phyloP scores from a whole-genome alignment of 2,797 vertebrate species.

The Halcyon chelicuti region DNA sequence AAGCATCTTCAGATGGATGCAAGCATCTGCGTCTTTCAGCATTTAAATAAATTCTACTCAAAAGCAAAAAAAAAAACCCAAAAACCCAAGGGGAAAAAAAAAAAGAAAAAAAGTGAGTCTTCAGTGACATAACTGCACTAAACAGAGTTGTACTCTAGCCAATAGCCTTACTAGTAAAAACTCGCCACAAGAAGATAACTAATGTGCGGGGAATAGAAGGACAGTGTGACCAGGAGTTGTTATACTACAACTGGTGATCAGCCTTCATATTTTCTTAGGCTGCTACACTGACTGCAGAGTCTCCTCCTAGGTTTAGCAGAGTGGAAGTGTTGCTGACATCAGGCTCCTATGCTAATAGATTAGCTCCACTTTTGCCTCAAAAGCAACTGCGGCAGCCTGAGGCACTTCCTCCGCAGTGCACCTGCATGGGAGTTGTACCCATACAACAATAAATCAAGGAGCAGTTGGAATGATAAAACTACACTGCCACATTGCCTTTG shows the following conservation, averaged over 20 bases:
- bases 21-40: background rate
- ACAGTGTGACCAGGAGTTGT: background rate
- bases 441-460: background rate
- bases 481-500: rapidly evolving
- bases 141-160: background rate
- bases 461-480: background rate
- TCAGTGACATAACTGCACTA: background rate
- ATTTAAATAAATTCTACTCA: background rate
- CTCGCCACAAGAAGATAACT: background rate
- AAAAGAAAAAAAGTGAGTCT: background rate
- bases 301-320: background rate
- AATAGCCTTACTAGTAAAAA: background rate
- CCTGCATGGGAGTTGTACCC: background rate
- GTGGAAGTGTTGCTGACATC: background rate
- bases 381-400: background rate
- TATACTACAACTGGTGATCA: rapidly evolving
- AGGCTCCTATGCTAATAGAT: background rate
- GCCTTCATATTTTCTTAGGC: background rate
- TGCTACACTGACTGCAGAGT: background rate
- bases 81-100: background rate
- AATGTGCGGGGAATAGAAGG: background rate
- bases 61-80: background rate
- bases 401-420: background rate
- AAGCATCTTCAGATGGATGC: background rate
- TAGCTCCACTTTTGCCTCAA: background rate